phyloP scores from a whole-genome alignment of 37 sponge, comb jelly and placozoan species.

The Amphimedon queenslandica region DNA sequence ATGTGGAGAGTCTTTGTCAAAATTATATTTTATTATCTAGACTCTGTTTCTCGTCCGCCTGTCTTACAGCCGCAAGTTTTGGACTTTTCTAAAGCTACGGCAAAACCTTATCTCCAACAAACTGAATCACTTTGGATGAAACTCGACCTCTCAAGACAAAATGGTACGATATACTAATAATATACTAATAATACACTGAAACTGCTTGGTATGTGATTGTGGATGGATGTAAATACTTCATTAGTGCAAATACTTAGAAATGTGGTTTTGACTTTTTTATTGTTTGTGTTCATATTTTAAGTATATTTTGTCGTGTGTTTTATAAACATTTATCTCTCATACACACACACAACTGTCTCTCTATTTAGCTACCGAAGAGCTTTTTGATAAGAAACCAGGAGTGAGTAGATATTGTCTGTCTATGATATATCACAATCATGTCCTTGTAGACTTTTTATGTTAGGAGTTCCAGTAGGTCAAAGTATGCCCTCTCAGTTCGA shows the following conservation, averaged over 20 bases:
- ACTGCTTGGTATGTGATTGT: too few relatives aligned
- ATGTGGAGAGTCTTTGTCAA: too few relatives aligned
- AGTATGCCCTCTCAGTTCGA: conserved; percentile 71
- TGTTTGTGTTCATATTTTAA: not conserved
- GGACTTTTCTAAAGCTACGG: conserved; percentile 28
- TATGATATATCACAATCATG: not conserved
- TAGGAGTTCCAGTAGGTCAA: conserved; percentile 51
- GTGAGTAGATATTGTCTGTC: conserved; percentile 29
- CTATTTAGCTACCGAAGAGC: conserved; percentile 43
- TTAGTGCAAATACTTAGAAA: not conserved
- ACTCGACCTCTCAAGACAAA: conserved; percentile 33
- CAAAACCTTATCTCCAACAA: conserved; percentile 38
- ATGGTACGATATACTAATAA: conserved; percentile 32
- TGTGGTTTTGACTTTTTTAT: not conserved
- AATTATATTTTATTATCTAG: not conserved
- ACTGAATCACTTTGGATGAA: conserved; percentile 35
- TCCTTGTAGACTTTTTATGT: conserved; percentile 69
- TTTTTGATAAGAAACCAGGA: conserved; percentile 47
- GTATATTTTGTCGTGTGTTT: not conserved
- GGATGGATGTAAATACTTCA: not conserved
- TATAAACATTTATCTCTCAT: too few relatives aligned
- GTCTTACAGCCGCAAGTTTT: conserved; percentile 22
- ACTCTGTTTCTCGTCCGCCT: not conserved
- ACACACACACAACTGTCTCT: too few relatives aligned
- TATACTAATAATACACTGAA: too few relatives aligned